Evolutionary conservation across 2,113 vertebrate species (phyloP).

Genomic region (Hemibagrus wyckioides): DNA sequence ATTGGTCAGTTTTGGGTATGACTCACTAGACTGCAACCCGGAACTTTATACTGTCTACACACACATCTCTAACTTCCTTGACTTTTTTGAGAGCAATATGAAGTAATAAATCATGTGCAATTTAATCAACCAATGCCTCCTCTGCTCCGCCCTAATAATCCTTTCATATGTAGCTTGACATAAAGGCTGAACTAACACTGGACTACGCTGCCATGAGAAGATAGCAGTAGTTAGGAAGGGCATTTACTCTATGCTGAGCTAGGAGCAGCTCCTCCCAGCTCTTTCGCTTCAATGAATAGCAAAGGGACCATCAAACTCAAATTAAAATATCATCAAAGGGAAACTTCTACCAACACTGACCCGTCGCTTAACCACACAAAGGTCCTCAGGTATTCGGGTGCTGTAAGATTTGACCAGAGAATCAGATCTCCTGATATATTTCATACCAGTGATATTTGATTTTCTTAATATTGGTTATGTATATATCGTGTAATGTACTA

Average conservation of each 20-base stretch:
- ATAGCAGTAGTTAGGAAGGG: constrained; percentile 49
- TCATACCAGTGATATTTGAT: constrained; percentile 46
- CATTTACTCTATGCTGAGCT: constrained; percentile 22
- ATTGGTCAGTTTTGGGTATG: constrained; percentile 95
- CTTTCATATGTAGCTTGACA: constrained; percentile 32
- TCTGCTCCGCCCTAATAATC: constrained; percentile 39
- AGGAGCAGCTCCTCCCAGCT: constrained; percentile 16
- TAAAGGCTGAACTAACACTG: constrained; percentile 67
- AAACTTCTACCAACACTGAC: constrained; percentile 39
- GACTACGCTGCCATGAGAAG: constrained; percentile 61
- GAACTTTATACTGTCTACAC: constrained; percentile 92
- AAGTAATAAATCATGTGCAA: constrained; percentile 75
- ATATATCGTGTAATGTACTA: constrained; percentile 69
- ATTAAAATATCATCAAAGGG: constrained; percentile 34
- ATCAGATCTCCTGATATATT: constrained; percentile 42
- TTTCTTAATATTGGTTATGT: constrained; percentile 61
- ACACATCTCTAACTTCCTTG: constrained; percentile 85
- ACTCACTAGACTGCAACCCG: constrained; percentile 85
- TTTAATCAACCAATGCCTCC: background rate
- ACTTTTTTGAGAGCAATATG: constrained; percentile 94
- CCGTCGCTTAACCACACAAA: constrained; percentile 8
- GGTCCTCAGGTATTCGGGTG: constrained; percentile 52
- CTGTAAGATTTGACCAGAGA: constrained; percentile 60
- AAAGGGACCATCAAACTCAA: constrained; percentile 26
- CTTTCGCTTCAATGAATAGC: constrained; percentile 8